Evolutionary conservation across 2,113 vertebrate species (phyloP).

Genomic region (Sylvietta virens): DNA sequence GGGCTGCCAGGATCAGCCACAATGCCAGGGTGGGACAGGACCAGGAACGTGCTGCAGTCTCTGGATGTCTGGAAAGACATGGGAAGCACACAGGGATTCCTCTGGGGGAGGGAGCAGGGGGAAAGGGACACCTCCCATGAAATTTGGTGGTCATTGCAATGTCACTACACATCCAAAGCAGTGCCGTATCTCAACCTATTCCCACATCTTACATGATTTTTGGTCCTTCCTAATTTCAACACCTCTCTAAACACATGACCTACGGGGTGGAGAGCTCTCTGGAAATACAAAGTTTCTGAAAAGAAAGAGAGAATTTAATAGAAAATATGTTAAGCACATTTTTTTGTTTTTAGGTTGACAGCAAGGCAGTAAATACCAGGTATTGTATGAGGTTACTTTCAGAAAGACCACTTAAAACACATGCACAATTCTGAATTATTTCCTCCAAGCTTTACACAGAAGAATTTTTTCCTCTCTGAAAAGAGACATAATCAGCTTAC

Average conservation of each 20-base stretch:
- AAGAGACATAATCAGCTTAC: background rate
- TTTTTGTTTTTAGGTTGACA: background rate
- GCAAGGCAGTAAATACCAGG: background rate
- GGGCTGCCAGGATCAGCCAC: background rate
- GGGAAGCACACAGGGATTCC: background rate
- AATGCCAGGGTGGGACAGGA: background rate
- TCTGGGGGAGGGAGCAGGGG: fast-evolving
- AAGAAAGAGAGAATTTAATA: background rate
- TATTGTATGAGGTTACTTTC: background rate
- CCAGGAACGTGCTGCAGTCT: fast-evolving
- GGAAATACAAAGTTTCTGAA: background rate
- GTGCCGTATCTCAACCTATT: background rate
- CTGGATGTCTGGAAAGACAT: background rate
- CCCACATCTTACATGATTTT: background rate
- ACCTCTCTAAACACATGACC: background rate
- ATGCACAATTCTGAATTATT: background rate
- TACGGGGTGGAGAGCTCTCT: background rate
- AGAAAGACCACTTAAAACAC: background rate
- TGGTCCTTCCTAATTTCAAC: background rate
- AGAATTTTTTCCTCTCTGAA: background rate
- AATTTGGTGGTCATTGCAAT: background rate
- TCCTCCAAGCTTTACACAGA: background rate
- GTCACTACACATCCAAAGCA: background rate
- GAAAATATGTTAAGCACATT: background rate
- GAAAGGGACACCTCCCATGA: background rate